A percentile compares a stretch with the other conserved stretches of the same genome.
Conservation (phyloP, 2,888 invertebrate genomes). For the Rhabditoides inermis region DNA sequence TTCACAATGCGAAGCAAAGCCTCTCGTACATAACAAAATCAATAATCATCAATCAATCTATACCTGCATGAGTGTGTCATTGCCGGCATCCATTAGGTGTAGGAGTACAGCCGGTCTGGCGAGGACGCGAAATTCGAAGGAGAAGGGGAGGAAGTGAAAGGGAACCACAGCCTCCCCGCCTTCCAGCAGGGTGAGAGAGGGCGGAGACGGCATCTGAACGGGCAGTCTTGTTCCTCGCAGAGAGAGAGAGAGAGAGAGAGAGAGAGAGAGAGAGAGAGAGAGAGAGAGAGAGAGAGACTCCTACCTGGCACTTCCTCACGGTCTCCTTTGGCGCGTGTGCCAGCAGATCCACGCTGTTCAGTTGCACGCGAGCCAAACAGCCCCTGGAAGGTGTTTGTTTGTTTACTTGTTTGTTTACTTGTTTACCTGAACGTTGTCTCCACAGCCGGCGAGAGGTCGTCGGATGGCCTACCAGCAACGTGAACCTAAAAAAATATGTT, state of each 20-base stretch:
- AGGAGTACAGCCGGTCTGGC: slow-evolving; percentile 21
- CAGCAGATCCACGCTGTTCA: slow-evolving; percentile 44
- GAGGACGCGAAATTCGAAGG: slow-evolving; percentile 45
- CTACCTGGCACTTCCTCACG: slow-evolving; percentile 9
- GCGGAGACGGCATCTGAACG: slow-evolving; percentile 30
- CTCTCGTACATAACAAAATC: no score
- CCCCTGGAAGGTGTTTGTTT: slow-evolving; percentile 31
- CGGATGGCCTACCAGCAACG: slow-evolving; percentile 43
- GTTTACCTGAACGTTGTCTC: slow-evolving; percentile 29
- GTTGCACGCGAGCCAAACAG: slow-evolving; percentile 37
- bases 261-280: neutral
- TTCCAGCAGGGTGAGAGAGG: slow-evolving; percentile 35
- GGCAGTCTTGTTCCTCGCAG: neutral
- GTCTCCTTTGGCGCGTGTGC: slow-evolving; percentile 31
- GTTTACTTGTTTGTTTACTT: no score
- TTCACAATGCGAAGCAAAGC: no score
- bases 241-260: neutral
- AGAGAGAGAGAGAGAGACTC: neutral
- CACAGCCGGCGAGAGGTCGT: slow-evolving; percentile 39
- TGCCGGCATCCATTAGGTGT: slow-evolving; percentile 33
- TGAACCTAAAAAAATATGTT: slow-evolving; percentile 43
- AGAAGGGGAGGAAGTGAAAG: slow-evolving; percentile 48
- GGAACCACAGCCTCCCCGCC: slow-evolving; percentile 31
- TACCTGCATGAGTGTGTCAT: slow-evolving; percentile 36
- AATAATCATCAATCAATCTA: slow-evolving; percentile 7